Evolutionary conservation across 2,113 vertebrate genomes (phyloP), one percentile per base, ranked within the genome.

Genomic region (Girardinichthys multiradiatus): DNA sequence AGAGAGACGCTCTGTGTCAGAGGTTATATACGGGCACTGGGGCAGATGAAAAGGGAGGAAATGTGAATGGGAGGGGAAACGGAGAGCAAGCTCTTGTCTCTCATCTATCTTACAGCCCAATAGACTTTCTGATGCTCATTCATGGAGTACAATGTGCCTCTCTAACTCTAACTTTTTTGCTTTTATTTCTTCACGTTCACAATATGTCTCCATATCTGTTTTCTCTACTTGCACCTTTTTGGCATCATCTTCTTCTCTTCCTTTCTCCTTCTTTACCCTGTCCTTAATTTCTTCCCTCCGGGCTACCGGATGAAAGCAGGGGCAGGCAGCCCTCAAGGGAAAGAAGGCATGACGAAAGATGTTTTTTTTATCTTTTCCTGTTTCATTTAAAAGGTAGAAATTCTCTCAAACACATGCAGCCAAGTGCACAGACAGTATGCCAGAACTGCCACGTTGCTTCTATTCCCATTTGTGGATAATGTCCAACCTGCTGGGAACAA

Each of bases 281-380:
- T 77, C 77, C 42, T 13, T 10, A 51, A 42, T 57, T 37, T 62
- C 61, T 57, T 64, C 28, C 33, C 63, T 74, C 63, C 65, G 76
- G 70, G 60, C 72, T 29, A 65, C 85, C 85, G 84, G 90, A 92
- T 91, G 81, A 87, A 89, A 88, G 77, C 69, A 81, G 73, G 76
- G 78, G 60, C 48, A 72, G 71, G 35, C 48, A 59, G 71, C 72
- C 69, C 84, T 81, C 64, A 64, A 66, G 81, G 86, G 90, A 86
- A 64, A 35, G 21, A 82, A 57, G 72, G 84, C 86, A 90, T 90
- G 74, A 62, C 45, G 79, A 73, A 65, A 84, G 85, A 89, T 83
- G 90, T 88, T 81, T 87, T 79, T 42, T 60, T 31, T 39, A 88
- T 86, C 75, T 68, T 80, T 68, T 62, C 75, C 66, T 63, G 72